Conservation (phyloP, 2,888 invertebrate species). For the Eristalis intricaria region DNA sequence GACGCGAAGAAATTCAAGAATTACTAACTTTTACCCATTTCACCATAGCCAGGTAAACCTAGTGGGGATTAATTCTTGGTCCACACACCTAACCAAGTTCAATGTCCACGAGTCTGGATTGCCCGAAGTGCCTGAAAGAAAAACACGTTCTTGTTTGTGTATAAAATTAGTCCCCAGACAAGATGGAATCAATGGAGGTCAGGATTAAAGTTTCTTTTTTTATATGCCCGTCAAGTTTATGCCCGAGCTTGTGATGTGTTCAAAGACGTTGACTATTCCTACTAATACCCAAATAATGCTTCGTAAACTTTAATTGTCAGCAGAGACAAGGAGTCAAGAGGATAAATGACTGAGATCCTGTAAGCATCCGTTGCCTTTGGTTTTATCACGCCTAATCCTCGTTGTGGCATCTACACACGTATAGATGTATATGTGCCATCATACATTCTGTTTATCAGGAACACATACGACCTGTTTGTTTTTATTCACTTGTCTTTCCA, state of each 20-base stretch:
- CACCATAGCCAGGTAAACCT: no score
- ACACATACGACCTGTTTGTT: slow-evolving; percentile 30
- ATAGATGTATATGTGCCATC: not conserved
- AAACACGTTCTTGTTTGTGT: not conserved
- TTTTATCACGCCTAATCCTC: slow-evolving; percentile 42
- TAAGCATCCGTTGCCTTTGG: slow-evolving; percentile 21
- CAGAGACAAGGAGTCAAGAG: slow-evolving; percentile 5
- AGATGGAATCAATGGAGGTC: not conserved
- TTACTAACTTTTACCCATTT: no score
- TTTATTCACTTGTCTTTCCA: slow-evolving; percentile 5
- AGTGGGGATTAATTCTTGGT: no score
- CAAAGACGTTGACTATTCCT: slow-evolving; percentile 21
- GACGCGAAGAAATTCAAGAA: no score
- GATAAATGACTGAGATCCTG: slow-evolving; percentile 3
- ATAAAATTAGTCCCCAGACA: not conserved
- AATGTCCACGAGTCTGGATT: no score
- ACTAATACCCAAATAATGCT: slow-evolving; percentile 50
- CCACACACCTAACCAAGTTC: no score
- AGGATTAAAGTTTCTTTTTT: not conserved
- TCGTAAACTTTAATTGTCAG: slow-evolving; percentile 63
- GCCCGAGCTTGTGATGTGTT: not conserved
- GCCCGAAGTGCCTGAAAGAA: not conserved
- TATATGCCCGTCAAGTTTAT: no score
- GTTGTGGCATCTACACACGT: not conserved
- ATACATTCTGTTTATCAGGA: not conserved